Evolutionary conservation across 2,797 vertebrate genomes (phyloP).

Genomic region (Taenioides sp.): DNA sequence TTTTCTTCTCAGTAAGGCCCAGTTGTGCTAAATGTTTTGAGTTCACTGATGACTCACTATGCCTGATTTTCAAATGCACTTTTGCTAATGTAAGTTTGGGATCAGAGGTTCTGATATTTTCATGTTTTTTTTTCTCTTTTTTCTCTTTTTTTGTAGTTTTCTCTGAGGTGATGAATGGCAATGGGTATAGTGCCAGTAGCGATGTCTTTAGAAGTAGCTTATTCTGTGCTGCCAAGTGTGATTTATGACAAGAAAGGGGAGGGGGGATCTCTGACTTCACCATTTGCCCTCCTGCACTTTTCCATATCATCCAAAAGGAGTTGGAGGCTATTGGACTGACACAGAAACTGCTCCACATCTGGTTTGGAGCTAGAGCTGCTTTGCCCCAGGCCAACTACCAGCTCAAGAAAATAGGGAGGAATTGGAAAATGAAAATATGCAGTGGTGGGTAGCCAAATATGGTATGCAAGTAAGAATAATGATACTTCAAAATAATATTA

Average conservation of each 20-base stretch:
- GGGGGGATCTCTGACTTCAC: conserved; percentile 73
- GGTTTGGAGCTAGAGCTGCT: conserved; percentile 56
- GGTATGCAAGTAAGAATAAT: too few relatives aligned
- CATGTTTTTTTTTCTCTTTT: conserved; percentile 34
- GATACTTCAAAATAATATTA: too few relatives aligned
- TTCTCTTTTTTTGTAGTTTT: conserved; percentile 66
- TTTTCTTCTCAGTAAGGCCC: conserved; percentile 56
- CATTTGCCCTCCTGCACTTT: conserved; percentile 78
- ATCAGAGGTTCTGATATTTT: conserved; percentile 58
- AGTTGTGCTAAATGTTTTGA: conserved; percentile 48
- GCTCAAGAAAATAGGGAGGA: conserved; percentile 49
- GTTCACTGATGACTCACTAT: conserved; percentile 53
- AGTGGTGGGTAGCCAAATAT: too few relatives aligned
- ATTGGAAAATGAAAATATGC: conserved; percentile 52
- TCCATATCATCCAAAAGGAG: conserved; percentile 67
- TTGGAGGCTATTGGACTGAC: conserved; percentile 71
- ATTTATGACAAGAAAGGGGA: conserved; percentile 76
- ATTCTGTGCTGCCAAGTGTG: conserved; percentile 80
- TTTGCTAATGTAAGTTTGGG: conserved; percentile 55
- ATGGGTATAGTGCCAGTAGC: conserved; percentile 77
- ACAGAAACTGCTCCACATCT: conserved; percentile 71
- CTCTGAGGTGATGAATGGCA: conserved; percentile 78
- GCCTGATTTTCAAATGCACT: conserved; percentile 45
- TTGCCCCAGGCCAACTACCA: conserved; percentile 40
- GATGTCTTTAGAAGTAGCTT: conserved; percentile 77